Evolutionary conservation across 2,797 vertebrate species (phyloP), one percentile per base, ranked within the genome.

Genomic region (Choloepus didactylus): DNA sequence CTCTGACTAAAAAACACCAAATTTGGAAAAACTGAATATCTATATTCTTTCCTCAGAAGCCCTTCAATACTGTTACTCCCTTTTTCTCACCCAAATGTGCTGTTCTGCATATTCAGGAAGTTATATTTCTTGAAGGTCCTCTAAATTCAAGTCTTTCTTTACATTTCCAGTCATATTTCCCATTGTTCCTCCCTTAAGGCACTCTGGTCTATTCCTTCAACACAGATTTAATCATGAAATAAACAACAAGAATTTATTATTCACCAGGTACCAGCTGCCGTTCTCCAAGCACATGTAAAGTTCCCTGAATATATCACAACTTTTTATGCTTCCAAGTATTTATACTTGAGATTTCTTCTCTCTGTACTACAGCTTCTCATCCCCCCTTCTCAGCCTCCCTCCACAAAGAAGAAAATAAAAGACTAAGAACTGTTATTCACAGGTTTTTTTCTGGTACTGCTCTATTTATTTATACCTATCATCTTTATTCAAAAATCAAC

Each of bases 401-500:
- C 62, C 59, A 60, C 9, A 82, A 79, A 0, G 4, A 18, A 75
- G 8, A 87, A 76, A 67, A 49, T 62, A 31, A 80, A 88, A 35
- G 72, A 69, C 35, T 60, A n/a, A 90, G 38, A 75, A 64, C 3
- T 54, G 4, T 27, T 41, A 59, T 64, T 77, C 82, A 88, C 3
- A 92, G 29, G 19, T 35, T 41, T n/a, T 49, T 16, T 64, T 80
- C 41, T 16, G 18, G 44, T 15, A 62, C 2, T 54, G 23, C 31
- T 9, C 49, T 56, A 31, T 46, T 79, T 81, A 91, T 73, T 92
- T 86, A n/a, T 51, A 67, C 67, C 62, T 92, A 31, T 93, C 76
- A 67, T 59, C 62, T 93, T 60, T 79, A 64, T 16, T 54, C 31
- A 89, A 64, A 88, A 89, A 86, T 64, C 70, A 86, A 51, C 51